phyloP scores from a whole-genome alignment of 92 coral and sea anemone genomes.

The Zoanthus sansibaricus region DNA sequence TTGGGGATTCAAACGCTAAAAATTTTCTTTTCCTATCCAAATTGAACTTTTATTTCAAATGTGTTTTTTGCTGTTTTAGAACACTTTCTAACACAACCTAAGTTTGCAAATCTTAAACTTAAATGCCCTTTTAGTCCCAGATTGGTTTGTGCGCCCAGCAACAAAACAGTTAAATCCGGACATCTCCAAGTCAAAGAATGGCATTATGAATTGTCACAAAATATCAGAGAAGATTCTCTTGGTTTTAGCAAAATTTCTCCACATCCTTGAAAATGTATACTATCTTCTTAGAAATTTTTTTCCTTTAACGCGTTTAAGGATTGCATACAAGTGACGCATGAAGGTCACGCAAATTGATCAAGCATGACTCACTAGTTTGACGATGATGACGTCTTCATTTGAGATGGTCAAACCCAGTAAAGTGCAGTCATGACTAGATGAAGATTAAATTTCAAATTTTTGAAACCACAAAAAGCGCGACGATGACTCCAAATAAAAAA shows the following conservation, averaged over 20 bases:
- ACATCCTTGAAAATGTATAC: background rate
- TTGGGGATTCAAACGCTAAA: too few relatives aligned
- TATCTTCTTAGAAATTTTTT: background rate
- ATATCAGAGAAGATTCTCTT: background rate
- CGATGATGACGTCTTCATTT: background rate
- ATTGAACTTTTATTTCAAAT: too few relatives aligned
- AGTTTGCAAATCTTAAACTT: too few relatives aligned
- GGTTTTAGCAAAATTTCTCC: background rate
- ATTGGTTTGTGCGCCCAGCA: background rate
- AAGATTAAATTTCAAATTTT: background rate
- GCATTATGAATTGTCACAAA: background rate
- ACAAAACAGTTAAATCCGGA: background rate
- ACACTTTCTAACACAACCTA: too few relatives aligned
- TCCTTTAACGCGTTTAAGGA: background rate
- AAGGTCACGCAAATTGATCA: background rate
- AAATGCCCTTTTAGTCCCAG: too few relatives aligned
- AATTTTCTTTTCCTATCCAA: too few relatives aligned
- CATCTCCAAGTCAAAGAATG: slow-evolving; percentile 11
- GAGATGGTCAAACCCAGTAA: background rate
- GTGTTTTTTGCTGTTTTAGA: too few relatives aligned
- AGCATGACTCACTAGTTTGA: slow-evolving; percentile 3
- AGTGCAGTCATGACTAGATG: background rate
- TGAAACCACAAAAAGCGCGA: background rate
- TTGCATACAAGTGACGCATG: background rate
- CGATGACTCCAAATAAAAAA: background rate